Conservation (phyloP, 2,113 vertebrate genomes). For the Cynocephalus volans region DNA sequence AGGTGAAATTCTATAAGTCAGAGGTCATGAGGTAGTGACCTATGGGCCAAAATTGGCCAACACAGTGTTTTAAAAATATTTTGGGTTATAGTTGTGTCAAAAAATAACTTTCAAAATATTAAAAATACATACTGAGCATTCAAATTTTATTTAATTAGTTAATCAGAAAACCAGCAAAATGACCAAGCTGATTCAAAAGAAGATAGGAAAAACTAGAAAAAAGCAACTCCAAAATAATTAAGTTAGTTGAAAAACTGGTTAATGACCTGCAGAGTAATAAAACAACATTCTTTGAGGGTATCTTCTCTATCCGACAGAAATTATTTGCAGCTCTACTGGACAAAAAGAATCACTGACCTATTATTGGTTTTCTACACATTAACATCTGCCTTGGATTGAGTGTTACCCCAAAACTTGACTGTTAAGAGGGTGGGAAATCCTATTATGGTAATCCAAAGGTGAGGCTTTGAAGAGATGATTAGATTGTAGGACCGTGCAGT, state of each 20-base stretch:
- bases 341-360: background rate
- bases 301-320: background rate
- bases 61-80: background rate
- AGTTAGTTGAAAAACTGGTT: background rate
- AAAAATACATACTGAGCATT: background rate
- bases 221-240: background rate
- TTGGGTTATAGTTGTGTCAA: background rate
- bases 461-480: no score
- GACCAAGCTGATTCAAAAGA: background rate
- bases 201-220: background rate
- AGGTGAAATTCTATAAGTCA: background rate
- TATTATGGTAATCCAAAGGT: no score
- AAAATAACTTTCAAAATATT: background rate
- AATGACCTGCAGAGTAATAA: background rate
- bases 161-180: background rate
- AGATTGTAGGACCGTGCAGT: no score
- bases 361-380: background rate
- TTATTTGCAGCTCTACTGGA: background rate
- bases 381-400: no score
- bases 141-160: background rate
- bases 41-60: background rate
- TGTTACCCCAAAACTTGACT: no score
- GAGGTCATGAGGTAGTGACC: background rate
- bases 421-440: no score
- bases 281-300: background rate